These are phyloP conservation scores for Phasia obesa DNA, from an alignment of 2,888 invertebrate species.

Conservation along the genomic window DNA sequence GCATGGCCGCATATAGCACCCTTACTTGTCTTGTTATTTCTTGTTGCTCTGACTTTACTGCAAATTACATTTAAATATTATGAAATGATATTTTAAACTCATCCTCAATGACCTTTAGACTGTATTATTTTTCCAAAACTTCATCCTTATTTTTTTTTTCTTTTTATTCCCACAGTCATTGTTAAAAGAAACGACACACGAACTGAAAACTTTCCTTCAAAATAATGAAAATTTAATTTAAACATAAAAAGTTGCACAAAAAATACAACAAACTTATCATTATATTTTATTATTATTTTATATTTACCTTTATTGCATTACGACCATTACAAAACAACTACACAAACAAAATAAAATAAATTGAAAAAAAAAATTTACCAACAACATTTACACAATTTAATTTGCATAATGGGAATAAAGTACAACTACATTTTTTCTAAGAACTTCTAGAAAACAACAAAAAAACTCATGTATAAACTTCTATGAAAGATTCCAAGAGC, in stretches of 20 bases:
- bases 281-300: conserved; percentile 53
- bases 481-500: not conserved
- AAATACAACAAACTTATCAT: conserved; percentile 47
- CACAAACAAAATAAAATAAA: conserved; percentile 41
- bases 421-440: conserved; percentile 30
- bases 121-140: not conserved
- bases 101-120: conserved; percentile 16
- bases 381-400: conserved; percentile 77
- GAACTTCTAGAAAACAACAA: conserved; percentile 7
- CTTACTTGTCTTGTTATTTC: too few relatives aligned
- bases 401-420: conserved; percentile 79
- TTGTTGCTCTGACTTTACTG: too few relatives aligned
- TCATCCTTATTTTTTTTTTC: too few relatives aligned
- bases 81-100: conserved; percentile 29
- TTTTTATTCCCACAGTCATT: not conserved
- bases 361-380: conserved; percentile 54
- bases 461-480: conserved; percentile 14
- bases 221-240: conserved; percentile 62
- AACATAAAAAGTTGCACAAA: conserved; percentile 72
- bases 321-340: conserved; percentile 33
- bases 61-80: too few relatives aligned
- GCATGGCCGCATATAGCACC: too few relatives aligned
- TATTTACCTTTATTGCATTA: conserved; percentile 62
- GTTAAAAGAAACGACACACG: not conserved
- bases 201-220: conserved; percentile 14